A percentile compares a stretch with the other conserved stretches of the same genome.
Evolutionary conservation across 2,113 vertebrate genomes (phyloP).

Genomic region (Sprattus sprattus): DNA sequence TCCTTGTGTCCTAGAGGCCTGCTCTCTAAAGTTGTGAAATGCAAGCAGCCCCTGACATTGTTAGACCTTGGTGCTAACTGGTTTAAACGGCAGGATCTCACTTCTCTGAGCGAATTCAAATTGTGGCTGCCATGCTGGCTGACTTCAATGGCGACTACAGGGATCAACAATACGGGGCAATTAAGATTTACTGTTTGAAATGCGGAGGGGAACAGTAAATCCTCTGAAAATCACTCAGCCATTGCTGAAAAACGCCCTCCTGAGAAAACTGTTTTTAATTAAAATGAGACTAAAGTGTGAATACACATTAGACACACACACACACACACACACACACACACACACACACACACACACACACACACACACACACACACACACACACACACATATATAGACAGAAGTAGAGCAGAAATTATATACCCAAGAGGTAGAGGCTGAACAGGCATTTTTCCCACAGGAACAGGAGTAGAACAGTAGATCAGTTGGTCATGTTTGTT

Average conservation of each 20-base stretch:
- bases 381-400: background rate
- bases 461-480: too few species aligned
- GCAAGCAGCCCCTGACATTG: background rate
- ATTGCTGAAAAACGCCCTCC: background rate
- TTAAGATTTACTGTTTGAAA: constrained; percentile 1
- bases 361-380: background rate
- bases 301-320: background rate
- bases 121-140: background rate
- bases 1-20: background rate
- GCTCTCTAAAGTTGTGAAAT: background rate
- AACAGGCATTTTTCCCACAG: too few species aligned
- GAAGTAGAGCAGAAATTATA: background rate
- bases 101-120: background rate
- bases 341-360: background rate
- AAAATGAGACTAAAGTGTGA: background rate
- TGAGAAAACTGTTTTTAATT: background rate
- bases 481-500: too few species aligned
- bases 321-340: background rate
- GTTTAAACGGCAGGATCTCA: background rate
- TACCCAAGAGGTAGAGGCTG: too few species aligned
- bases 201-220: background rate
- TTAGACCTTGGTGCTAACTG: background rate
- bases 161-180: background rate
- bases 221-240: constrained; percentile 1
- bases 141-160: background rate